These are phyloP conservation scores for Pelochelys cantorii DNA, from an alignment of 2,797 vertebrate genomes.

Conservation along the genomic window DNA sequence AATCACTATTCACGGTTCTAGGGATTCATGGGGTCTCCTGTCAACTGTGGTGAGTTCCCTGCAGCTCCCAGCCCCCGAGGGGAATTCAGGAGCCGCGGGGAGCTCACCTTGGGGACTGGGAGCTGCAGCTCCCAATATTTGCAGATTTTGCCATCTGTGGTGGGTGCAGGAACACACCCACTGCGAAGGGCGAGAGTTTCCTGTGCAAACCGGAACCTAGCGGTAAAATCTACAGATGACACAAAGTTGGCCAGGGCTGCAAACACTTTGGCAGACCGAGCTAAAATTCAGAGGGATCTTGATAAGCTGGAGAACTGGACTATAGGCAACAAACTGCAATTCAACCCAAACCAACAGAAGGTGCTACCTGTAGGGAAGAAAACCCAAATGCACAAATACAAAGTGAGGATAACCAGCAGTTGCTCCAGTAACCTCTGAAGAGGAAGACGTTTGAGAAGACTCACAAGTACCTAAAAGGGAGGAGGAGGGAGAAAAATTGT, in stretches of 20 bases:
- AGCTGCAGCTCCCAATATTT: too few species aligned
- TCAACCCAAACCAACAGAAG: neutral
- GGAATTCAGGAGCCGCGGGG: too few species aligned
- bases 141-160: too few species aligned
- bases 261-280: neutral
- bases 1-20: too few species aligned
- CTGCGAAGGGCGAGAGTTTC: too few species aligned
- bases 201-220: neutral
- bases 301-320: neutral
- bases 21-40: too few species aligned
- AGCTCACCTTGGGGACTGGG: too few species aligned
- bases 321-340: neutral
- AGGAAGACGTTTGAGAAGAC: neutral
- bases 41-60: too few species aligned
- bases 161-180: too few species aligned
- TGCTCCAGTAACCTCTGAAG: neutral
- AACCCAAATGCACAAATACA: neutral
- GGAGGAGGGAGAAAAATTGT: too few species aligned
- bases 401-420: neutral
- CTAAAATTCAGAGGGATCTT: neutral
- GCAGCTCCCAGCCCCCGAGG: too few species aligned
- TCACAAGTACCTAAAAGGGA: neutral
- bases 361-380: neutral
- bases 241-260: neutral
- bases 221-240: neutral